Base-by-base conservation (phyloP, 2,888 invertebrate genomes). In the Silvanus unidentatus region DNA sequence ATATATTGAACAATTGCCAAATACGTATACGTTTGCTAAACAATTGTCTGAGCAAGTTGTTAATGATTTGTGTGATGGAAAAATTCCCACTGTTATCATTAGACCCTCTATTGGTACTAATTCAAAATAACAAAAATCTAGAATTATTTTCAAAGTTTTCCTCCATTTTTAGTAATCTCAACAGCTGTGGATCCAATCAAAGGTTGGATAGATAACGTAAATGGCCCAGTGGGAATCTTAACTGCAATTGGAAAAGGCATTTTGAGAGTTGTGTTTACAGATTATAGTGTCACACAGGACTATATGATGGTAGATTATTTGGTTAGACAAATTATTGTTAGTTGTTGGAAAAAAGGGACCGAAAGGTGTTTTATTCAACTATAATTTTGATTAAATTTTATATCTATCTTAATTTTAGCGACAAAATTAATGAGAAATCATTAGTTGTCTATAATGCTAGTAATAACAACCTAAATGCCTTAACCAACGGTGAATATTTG, bases 21-120 rank as follows among this genome's bases (percentile, higher is more conserved):
- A 96, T 62, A 93, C 95, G 0, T 97, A 97, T 63, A 90, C 89
- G 0, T 92, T 88, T 65, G 87, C 92, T 0, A 96, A 97, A 68
- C 84, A 88, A 45, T 64, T 96, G 52, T 88, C 89, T 0, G 96
- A 97, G 59, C 82, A 86, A 45, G 77, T 89, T 5, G 77, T 90
- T 1, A 75, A 79, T 13, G 87, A 89, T 53, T 47, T 69, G 50
- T 64, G 67, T 42, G 72, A 64, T 22, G 77, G 78, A 8, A 67
- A 75, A 34, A 65, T 96, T 16, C 93, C 94, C 0, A 71, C 82
- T 0, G 77, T 86, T 16, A 85, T 97, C 52, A 80, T 88, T 48
- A 75, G 96, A 47, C 96, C 96, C 0, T 93, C 94, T 0, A 92
- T 96, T 57, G 92, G 94, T 78, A 74, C 73, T 51, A 29, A n/a